A percentile compares a stretch with the other conserved stretches of the same genome.
Evolutionary conservation across 2,888 invertebrate genomes (phyloP).

Genomic region (Leptinotarsa juncta): DNA sequence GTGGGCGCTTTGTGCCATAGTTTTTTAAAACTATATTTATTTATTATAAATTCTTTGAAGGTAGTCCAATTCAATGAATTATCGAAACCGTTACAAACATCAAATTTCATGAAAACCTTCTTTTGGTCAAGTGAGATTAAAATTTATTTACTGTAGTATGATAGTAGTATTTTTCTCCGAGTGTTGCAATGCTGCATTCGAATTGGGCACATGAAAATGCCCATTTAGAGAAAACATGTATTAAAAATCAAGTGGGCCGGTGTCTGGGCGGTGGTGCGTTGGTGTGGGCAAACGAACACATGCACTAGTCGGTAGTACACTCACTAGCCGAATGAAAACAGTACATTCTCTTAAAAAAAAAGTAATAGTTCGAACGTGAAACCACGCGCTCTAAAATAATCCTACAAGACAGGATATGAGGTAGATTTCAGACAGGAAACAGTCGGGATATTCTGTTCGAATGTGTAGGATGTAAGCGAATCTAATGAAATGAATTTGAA

Average conservation of each 20-base stretch:
- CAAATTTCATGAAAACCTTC: no score
- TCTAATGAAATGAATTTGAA: no score
- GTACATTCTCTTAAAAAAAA: not conserved
- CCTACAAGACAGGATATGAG: no score
- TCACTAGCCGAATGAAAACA: no score
- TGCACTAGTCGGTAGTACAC: constrained; percentile 26
- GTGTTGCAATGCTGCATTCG: constrained; percentile 17
- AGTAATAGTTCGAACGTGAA: not conserved
- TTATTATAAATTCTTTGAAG: no score
- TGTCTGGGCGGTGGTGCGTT: constrained; percentile 46
- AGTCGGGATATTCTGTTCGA: no score
- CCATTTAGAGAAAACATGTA: constrained; percentile 33
- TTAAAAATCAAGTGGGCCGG: constrained; percentile 41
- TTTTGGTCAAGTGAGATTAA: not conserved
- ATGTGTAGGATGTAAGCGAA: no score
- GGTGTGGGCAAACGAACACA: constrained; percentile 42
- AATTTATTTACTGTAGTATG: not conserved
- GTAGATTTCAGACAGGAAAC: no score
- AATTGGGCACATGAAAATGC: constrained; percentile 29
- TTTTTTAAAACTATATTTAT: no score
- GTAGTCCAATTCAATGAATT: no score
- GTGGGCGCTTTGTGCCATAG: no score
- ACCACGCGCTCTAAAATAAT: not conserved
- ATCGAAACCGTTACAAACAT: no score
- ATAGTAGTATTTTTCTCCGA: constrained; percentile 10